phyloP scores from a whole-genome alignment of 1,140 invertebrate genomes.

The Aphis gossypii region DNA sequence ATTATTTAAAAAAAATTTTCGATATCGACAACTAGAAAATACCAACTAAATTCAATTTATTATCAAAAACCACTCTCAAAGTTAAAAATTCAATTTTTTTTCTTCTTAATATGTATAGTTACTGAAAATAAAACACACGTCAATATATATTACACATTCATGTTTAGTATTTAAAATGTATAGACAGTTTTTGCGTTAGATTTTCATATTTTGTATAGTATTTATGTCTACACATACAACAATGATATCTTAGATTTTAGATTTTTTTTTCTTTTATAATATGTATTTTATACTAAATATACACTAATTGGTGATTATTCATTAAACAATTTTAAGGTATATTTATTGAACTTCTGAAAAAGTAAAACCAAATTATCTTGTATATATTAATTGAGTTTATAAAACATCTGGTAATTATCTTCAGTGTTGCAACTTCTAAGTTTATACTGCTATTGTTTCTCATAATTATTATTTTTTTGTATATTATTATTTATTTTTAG shows the following conservation, averaged over 20 bases:
- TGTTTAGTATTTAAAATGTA: background rate
- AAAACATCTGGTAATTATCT: constrained; percentile 31
- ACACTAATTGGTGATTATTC: background rate
- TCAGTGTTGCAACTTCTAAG: background rate
- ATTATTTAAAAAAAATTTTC: too few species aligned
- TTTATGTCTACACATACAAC: background rate
- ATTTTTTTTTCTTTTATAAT: background rate
- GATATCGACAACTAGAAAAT: too few species aligned
- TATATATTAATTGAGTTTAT: background rate
- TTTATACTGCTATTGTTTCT: constrained; percentile 8
- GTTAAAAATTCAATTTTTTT: too few species aligned
- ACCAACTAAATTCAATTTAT: too few species aligned
- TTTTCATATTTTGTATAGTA: background rate
- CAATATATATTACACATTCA: too few species aligned
- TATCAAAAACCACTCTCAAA: too few species aligned
- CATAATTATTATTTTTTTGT: background rate
- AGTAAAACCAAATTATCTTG: background rate
- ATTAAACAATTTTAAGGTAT: background rate
- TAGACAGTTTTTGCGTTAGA: background rate
- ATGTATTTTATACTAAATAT: background rate
- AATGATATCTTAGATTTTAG: background rate
- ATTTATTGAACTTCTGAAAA: background rate
- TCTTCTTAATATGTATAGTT: too few species aligned
- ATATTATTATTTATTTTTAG: background rate
- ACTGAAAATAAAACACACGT: too few species aligned